phyloP scores from a whole-genome alignment of 2,888 invertebrate species.

The Nipponacmea schrenckii region DNA sequence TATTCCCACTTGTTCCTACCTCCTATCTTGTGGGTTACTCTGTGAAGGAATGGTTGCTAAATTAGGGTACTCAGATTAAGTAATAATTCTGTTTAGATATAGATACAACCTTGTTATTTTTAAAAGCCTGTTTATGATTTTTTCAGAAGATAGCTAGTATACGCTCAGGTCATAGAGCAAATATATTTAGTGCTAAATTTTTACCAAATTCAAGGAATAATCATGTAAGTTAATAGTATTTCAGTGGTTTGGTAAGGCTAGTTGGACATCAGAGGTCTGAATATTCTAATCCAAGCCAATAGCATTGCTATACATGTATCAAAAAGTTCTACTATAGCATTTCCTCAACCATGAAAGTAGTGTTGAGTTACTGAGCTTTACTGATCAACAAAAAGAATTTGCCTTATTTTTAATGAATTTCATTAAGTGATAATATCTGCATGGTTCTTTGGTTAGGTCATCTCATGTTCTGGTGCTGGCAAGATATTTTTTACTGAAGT shows the following conservation, averaged over 20 bases:
- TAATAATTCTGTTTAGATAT: too few relatives aligned
- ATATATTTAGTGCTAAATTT: slow-evolving; percentile 89
- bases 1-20: not conserved
- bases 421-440: not conserved
- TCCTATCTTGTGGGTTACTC: not conserved
- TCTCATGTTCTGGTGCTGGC: slow-evolving; percentile 87
- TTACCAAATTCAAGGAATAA: slow-evolving; percentile 77
- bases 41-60: too few relatives aligned
- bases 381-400: too few relatives aligned
- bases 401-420: not conserved
- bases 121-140: slow-evolving; percentile 10
- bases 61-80: too few relatives aligned
- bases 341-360: too few relatives aligned
- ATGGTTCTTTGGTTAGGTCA: slow-evolving; percentile 69
- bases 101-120: too few relatives aligned
- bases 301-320: too few relatives aligned
- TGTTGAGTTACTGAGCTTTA: too few relatives aligned
- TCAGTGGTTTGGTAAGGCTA: too few relatives aligned
- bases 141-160: slow-evolving; percentile 75
- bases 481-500: slow-evolving; percentile 78
- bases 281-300: too few relatives aligned
- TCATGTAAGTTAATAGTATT: slow-evolving; percentile 63
- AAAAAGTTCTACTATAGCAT: too few relatives aligned
- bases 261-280: too few relatives aligned
- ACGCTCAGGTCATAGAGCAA: slow-evolving; percentile 81